Percentiles rank a stretch among this genome's conserved stretches.
phyloP scores from a whole-genome alignment of 2,113 vertebrate species.

The Calidris pygmaea region DNA sequence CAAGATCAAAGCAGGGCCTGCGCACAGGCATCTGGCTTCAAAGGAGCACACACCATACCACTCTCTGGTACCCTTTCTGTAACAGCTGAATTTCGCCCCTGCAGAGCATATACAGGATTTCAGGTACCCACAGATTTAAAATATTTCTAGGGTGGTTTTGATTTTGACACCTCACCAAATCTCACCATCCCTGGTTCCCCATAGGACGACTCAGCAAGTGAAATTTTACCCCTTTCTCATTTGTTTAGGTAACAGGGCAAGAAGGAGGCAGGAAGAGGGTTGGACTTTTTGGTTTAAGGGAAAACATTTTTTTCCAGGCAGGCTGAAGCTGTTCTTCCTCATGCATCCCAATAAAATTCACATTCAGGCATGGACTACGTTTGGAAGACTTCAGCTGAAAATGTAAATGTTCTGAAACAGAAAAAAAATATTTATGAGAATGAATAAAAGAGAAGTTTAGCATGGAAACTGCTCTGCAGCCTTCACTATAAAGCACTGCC shows the following conservation, averaged over 20 bases:
- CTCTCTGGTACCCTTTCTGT: neutral
- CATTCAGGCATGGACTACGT: neutral
- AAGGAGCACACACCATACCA: neutral
- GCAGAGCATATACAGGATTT: neutral
- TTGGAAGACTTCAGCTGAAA: constrained; percentile 18
- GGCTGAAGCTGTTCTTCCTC: constrained; percentile 5
- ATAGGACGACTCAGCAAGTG: neutral
- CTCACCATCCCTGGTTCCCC: neutral
- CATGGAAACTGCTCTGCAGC: constrained; percentile 23
- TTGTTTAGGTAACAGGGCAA: neutral
- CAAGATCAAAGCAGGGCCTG: neutral
- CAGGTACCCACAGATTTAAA: neutral
- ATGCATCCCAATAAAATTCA: constrained; percentile 39
- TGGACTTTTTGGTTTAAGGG: neutral
- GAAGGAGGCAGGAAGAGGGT: neutral
- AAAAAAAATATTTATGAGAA: neutral
- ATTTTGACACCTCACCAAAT: neutral
- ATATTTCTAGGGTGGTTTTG: neutral
- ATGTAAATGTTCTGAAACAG: constrained; percentile 19
- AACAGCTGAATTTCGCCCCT: neutral
- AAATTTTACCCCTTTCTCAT: neutral
- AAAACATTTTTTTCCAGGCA: constrained; percentile 21
- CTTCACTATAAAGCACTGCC: constrained; percentile 47
- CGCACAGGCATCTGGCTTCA: neutral
- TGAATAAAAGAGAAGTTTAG: constrained; percentile 35